These are phyloP conservation scores for Drosophila cardini DNA, from an alignment of 1,140 invertebrate species.

Conservation along the genomic window DNA sequence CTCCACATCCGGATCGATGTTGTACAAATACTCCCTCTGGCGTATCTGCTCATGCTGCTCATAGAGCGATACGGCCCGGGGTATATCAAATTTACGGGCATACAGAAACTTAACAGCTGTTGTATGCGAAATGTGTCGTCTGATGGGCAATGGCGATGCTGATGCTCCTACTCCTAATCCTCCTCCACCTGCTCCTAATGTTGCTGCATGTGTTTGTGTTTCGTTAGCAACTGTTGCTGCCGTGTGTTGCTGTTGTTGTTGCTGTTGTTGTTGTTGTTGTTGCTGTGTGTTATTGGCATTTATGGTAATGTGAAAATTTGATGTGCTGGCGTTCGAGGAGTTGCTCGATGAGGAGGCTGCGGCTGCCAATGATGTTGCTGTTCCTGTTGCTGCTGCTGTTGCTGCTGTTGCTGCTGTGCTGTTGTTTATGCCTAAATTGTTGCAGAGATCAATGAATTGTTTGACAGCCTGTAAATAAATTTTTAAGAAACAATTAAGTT, in stretches of 20 bases:
- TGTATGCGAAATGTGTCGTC: constrained; percentile 88
- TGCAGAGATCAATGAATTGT: constrained; percentile 85
- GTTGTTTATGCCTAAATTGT: constrained; percentile 74
- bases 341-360: constrained; percentile 13
- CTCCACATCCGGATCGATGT: constrained; percentile 92
- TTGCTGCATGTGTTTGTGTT: constrained; percentile 17
- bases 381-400: constrained; percentile 19
- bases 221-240: constrained; percentile 3
- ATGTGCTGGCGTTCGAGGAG: constrained; percentile 44
- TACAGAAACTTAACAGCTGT: constrained; percentile 97
- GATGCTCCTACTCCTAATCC: background rate
- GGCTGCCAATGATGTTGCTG: constrained; percentile 34
- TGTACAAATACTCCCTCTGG: constrained; percentile 92
- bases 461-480: constrained; percentile 82
- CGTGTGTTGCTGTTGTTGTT: background rate
- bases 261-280: constrained; percentile 28
- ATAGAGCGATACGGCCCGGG: constrained; percentile 94
- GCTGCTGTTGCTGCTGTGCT: constrained; percentile 32
- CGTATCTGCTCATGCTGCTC: constrained; percentile 96
- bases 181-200: background rate
- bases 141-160: constrained; percentile 29
- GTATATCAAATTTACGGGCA: constrained; percentile 97
- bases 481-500: no score
- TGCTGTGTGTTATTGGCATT: constrained; percentile 30
- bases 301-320: constrained; percentile 33